These are phyloP conservation scores for Luffia ferchaultella DNA, from an alignment of 2,888 invertebrate species.

Conservation along the genomic window DNA sequence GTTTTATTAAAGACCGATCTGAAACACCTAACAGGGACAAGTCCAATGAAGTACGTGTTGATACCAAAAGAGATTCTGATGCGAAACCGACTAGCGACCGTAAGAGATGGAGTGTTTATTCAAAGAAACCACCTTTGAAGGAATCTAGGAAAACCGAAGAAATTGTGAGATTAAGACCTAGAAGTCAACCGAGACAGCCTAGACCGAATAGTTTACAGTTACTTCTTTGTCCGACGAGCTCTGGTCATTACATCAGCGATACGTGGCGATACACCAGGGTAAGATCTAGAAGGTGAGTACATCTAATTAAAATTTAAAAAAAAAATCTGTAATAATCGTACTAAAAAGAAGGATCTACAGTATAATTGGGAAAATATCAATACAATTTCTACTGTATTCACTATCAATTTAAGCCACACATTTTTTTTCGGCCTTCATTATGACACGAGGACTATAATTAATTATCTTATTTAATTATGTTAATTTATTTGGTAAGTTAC, in stretches of 20 bases:
- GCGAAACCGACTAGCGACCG: not conserved
- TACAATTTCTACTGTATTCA: no score
- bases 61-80: not conserved
- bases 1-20: slow-evolving; percentile 35
- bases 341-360: no score
- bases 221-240: slow-evolving; percentile 48
- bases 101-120: slow-evolving; percentile 40
- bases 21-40: slow-evolving; percentile 45
- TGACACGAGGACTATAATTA: no score
- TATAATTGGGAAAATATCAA: no score
- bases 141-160: slow-evolving; percentile 39
- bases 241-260: slow-evolving; percentile 54
- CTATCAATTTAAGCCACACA: no score
- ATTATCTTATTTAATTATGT: no score
- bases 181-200: slow-evolving; percentile 43
- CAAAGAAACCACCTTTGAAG: slow-evolving; percentile 36
- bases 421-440: no score
- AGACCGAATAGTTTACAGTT: slow-evolving; percentile 55
- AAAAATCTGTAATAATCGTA: no score
- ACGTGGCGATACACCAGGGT: slow-evolving; percentile 58
- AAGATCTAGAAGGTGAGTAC: slow-evolving; percentile 48
- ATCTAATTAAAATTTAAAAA: not conserved
- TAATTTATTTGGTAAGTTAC: no score
- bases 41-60: not conserved
- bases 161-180: slow-evolving; percentile 43